Conservation (phyloP, 2,888 invertebrate genomes). For the Suillia variegata region DNA sequence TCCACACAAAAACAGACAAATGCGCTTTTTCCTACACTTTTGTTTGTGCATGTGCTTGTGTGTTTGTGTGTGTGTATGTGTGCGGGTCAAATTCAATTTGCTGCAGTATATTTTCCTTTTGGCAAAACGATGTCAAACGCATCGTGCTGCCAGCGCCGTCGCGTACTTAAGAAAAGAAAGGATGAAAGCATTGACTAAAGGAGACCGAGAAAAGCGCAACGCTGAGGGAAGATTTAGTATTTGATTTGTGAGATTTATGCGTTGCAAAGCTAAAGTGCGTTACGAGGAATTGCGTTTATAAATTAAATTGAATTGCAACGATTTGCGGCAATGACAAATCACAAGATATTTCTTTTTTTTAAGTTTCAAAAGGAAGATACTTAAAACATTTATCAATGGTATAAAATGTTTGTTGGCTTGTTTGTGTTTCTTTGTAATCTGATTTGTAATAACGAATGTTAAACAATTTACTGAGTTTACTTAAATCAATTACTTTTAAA, state of each 20-base stretch:
- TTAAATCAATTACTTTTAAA: too few relatives aligned
- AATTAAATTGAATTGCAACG: constrained; percentile 12
- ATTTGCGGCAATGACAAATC: constrained; percentile 3
- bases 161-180: neutral
- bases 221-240: constrained; percentile 10
- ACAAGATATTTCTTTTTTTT: constrained; percentile 1
- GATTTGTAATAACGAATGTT: too few relatives aligned
- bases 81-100: constrained; percentile 8
- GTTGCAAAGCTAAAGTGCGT: neutral
- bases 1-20: too few relatives aligned
- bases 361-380: too few relatives aligned
- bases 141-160: neutral
- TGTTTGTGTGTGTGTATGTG: neutral
- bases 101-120: constrained; percentile 1
- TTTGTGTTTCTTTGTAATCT: too few relatives aligned
- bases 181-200: neutral
- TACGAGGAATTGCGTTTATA: neutral
- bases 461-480: too few relatives aligned
- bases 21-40: neutral
- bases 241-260: constrained; percentile 16
- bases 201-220: too few relatives aligned
- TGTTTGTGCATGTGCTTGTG: neutral
- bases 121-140: constrained; percentile 6
- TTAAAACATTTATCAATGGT: too few relatives aligned
- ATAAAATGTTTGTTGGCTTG: too few relatives aligned